Evolutionary conservation across 2,113 vertebrate genomes (phyloP), one percentile per base, ranked within the genome.

Genomic region (Macaca nemestrina): DNA sequence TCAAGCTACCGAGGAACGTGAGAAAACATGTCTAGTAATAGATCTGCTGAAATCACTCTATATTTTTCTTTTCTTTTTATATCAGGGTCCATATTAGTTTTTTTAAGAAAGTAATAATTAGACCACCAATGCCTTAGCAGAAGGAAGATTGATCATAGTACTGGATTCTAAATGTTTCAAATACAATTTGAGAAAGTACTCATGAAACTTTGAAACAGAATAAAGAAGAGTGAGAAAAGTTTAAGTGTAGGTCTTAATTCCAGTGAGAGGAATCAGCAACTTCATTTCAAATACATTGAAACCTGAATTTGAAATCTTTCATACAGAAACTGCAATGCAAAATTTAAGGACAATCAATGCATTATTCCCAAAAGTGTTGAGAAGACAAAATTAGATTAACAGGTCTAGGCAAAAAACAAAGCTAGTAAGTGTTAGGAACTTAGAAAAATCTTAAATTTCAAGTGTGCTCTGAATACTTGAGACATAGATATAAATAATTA

Each of bases 361-460:
- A 50, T 92, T 57, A 48, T 87, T 89, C 70, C 48, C 55, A 2
- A 68, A 94, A 89, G 45, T 76, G 17, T 92, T 88, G 92, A 87
- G 30, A 78, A 95, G 50, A 93, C 67, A 88, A 95, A 97, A 90
- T 95, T 73, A 93, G 48, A 35, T 95, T 20, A 95, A 84, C 40
- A 88, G 40, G 67, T 78, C 27, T 90, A 78, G 80, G 75, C 50
- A 94, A 90, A 82, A 96, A 94, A 82, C 75, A 93, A 94, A 95
- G 22, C 80, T 80, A 73, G 1, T 64, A 88, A 90, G 38, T 88
- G 6, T 67, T 93, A 48, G 64, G 23, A 86, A 92, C 27, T 61
- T 85, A 68, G 76, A 48, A 64, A 97, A 93, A 86, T 50, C 45
- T 45, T 82, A 40, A 64, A 81, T 95, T 96, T 96, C 95, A 94